Evolutionary conservation across 2,888 invertebrate genomes (phyloP).

Genomic region (Panorpa germanica): DNA sequence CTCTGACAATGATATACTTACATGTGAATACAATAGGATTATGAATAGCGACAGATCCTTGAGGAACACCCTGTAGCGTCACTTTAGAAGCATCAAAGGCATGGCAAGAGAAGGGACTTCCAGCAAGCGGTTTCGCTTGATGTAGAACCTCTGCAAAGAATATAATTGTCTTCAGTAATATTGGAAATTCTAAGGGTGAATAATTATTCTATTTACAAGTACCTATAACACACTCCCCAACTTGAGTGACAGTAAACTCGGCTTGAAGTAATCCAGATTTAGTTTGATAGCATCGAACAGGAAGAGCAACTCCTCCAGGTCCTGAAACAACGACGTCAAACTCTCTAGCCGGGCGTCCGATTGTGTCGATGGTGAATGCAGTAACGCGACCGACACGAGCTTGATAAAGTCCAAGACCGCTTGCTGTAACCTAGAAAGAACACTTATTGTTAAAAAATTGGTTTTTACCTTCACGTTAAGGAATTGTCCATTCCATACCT

Average conservation of each 20-base stretch:
- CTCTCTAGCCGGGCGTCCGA: conserved; percentile 67
- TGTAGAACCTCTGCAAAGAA: conserved; percentile 63
- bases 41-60: conserved; percentile 58
- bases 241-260: conserved; percentile 72
- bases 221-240: conserved; percentile 50
- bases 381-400: conserved; percentile 65
- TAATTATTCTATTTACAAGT: conserved; percentile 13
- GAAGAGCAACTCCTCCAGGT: conserved; percentile 59
- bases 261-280: conserved; percentile 89
- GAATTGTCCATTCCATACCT: conserved; percentile 24
- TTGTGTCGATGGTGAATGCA: conserved; percentile 75
- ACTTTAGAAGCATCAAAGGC: conserved; percentile 78
- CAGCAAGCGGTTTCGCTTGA: conserved; percentile 73
- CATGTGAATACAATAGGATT: conserved; percentile 67
- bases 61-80: conserved; percentile 54
- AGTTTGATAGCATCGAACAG: conserved; percentile 88
- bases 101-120: conserved; percentile 87
- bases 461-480: not conserved
- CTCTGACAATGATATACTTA: conserved; percentile 23
- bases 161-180: conserved; percentile 4
- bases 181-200: not conserved
- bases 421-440: conserved; percentile 37
- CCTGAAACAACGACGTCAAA: conserved; percentile 83
- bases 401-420: conserved; percentile 70
- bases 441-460: conserved; percentile 3